Evolutionary conservation across 2,888 invertebrate species (phyloP), one percentile per base, ranked within the genome.

Genomic region (Lapara coniferarum): DNA sequence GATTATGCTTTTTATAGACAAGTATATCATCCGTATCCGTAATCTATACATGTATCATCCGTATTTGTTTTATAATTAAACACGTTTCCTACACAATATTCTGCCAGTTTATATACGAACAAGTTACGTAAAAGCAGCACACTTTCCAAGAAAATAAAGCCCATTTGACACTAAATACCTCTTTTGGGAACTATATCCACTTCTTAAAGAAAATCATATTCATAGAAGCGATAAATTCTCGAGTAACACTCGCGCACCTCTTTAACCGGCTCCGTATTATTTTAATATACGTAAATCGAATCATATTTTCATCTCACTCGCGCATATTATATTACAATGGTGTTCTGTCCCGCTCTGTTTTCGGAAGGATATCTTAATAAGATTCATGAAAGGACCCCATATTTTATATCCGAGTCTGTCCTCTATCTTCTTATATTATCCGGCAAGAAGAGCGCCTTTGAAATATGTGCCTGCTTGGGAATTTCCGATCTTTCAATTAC

Each of bases 361-460:
- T 95, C 89, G 94, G 92, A 66, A 94, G 95, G 95, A 95, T 96
- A 96, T 96, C 96, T 96, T 96, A 96, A 96, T 96, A 96, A 96
- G 96, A 96, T 96, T 96, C 96, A 96, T 96, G 96, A 96, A 96
- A 96, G 96, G 95, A 95, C 95, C 95, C 96, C 95, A 96, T 96
- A 96, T 96, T 96, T 96, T 96, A 96, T 96, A 95, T 95, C 95
- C 94, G 94, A 94, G 92, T 95, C 91, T 92, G 93, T 93, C 94
- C 93, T 94, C 93, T 94, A 94, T 94, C 94, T 94, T 87, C 91
- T 93, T 93, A 94, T 94, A 94, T 94, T 94, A 94, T 94, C 93
- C 94, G 86, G 83, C 85, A 82, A 87, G 90, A 87, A 88, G 87
- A 88, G 86, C 82, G 86, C 85, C 84, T 85, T 86, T 93, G 93